Conservation (phyloP, 1,140 invertebrate species). For the Tetramorium alpestre region DNA sequence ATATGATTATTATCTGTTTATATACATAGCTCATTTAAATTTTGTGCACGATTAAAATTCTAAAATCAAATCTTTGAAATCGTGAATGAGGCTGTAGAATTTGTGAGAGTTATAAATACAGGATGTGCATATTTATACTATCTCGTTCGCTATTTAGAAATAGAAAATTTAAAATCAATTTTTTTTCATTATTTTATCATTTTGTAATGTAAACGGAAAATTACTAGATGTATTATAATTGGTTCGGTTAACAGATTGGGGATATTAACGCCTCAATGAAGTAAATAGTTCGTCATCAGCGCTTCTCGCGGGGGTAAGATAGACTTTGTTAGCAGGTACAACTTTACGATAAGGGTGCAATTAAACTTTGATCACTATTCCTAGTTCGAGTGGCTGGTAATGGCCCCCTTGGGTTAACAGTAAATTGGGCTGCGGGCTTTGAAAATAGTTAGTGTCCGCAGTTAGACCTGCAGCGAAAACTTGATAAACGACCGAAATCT, state of each 20-base stretch:
- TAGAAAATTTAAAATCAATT: background rate
- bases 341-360: conserved; percentile 78
- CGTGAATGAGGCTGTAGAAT: background rate
- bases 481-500: conserved; percentile 62
- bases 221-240: background rate
- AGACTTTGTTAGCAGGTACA: conserved; percentile 74
- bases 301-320: conserved; percentile 62
- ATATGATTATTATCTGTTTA: background rate
- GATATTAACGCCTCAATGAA: conserved; percentile 38
- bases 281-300: conserved; percentile 68
- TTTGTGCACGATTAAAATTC: background rate
- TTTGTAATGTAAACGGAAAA: background rate
- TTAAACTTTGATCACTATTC: conserved; percentile 79
- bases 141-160: background rate
- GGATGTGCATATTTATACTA: background rate
- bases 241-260: conserved; percentile 39
- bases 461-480: conserved; percentile 58
- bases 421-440: conserved; percentile 65
- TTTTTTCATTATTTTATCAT: background rate
- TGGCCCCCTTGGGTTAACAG: conserved; percentile 66
- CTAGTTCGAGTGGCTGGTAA: conserved; percentile 74
- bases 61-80: background rate
- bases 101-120: background rate
- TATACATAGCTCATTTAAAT: background rate
- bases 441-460: conserved; percentile 65